A percentile compares a stretch with the other conserved stretches of the same genome.
These are phyloP conservation scores for Paramormyrops hopkinsi DNA, from an alignment of 2,797 vertebrate genomes.

Conservation along the genomic window DNA sequence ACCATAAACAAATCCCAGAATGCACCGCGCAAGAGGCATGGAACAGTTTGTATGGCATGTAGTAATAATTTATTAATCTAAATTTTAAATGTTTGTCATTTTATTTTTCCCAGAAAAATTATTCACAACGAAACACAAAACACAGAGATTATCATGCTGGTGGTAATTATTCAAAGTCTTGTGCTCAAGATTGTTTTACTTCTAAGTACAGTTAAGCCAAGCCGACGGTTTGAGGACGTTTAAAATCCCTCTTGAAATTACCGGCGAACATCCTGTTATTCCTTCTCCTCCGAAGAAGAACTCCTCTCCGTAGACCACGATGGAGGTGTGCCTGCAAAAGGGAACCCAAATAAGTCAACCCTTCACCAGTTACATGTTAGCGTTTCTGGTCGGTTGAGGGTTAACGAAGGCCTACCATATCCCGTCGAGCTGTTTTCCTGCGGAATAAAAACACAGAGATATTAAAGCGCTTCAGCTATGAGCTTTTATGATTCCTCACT, in stretches of 20 bases:
- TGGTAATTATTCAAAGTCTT: not conserved
- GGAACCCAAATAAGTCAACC: constrained; percentile 3
- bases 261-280: constrained; percentile 89
- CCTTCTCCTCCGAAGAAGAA: constrained; percentile 92
- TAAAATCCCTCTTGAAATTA: constrained; percentile 45
- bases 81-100: not conserved
- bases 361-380: not conserved
- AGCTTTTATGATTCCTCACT: not conserved
- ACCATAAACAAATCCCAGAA: not conserved
- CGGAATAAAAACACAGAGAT: constrained; percentile 41
- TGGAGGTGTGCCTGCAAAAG: constrained; percentile 90
- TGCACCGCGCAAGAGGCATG: not conserved
- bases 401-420: constrained; percentile 79
- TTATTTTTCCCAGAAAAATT: not conserved
- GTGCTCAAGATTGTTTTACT: not conserved
- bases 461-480: not conserved
- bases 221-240: not conserved
- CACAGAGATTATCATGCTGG: not conserved
- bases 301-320: constrained; percentile 91
- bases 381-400: not conserved
- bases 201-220: not conserved
- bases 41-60: not conserved
- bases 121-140: not conserved
- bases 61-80: not conserved
- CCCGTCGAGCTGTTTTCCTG: constrained; percentile 96